Evolutionary conservation across 2,888 invertebrate species (phyloP).

Genomic region (Metacarcinus magister): DNA sequence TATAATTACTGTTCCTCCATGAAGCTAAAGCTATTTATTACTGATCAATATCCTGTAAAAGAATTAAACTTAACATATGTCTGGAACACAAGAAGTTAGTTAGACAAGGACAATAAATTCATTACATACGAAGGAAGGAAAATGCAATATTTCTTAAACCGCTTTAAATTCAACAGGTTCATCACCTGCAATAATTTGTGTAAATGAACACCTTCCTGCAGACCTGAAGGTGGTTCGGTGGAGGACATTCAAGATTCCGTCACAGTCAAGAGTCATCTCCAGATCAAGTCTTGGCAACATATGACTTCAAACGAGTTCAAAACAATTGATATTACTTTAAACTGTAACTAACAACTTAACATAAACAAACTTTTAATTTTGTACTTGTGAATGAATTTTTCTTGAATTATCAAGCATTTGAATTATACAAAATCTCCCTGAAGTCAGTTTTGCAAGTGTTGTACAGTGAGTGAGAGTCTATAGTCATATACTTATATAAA

Average conservation of each 20-base stretch:
- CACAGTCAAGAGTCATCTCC: conserved; percentile 46
- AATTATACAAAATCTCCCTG: neutral
- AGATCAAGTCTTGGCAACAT: neutral
- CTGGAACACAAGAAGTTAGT: conserved; percentile 67
- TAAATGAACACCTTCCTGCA: neutral
- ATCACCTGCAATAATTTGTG: neutral
- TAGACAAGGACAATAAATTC: neutral
- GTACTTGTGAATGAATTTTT: too few species aligned
- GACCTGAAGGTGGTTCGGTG: neutral
- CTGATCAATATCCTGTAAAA: conserved; percentile 60
- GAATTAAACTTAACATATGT: conserved; percentile 54
- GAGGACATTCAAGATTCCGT: neutral
- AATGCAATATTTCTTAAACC: neutral
- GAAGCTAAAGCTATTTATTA: neutral
- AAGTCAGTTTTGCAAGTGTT: conserved; percentile 26
- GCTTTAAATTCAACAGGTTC: neutral
- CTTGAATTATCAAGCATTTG: neutral
- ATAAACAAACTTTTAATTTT: too few species aligned
- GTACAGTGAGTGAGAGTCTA: conserved; percentile 39
- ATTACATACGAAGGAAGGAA: neutral
- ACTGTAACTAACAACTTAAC: neutral
- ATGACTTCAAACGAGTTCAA: conserved; percentile 14
- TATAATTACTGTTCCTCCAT: neutral
- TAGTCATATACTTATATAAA: neutral
- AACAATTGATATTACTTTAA: neutral